Base-by-base conservation (phyloP, 2,888 invertebrate species). In the Lasius fuliginosus region DNA sequence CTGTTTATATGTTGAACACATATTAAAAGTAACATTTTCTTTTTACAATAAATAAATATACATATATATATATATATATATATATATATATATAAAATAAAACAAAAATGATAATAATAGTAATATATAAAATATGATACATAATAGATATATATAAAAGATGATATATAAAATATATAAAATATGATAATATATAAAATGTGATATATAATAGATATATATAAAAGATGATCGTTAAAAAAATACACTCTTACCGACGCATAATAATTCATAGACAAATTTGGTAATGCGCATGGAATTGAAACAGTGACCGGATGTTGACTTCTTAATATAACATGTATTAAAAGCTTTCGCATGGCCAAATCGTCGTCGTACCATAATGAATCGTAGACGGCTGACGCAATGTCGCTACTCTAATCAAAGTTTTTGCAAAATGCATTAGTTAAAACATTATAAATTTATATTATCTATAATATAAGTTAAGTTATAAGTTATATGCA, bases 201-300 rank as follows among this genome's bases (percentile, higher is more conserved):
- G 0, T 23, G 0, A 23, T 15, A 30, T 27, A 27, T 36, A 36
- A 36, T 36, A 36, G 0, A 58, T 23, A 62, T 33, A 9, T 15
- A 8, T 18, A 36, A 12, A 46, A 27, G 1, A 27, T 23, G 4
- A 40, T 27, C 15, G 3, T 33, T 62, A 33, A 15, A 62, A 3
- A 30, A 5, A 15, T 42, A 46, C 0, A 40, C 6, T 42, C 27
- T 79, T 84, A 89, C 92, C 40, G 74, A 53, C 9, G 89, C 85
- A 46, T 90, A 92, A 74, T 91, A 90, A 15, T 88, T 68, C 36
- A 92, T 74, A 1, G 91, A 89, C 15, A 92, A 85, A 33, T 36
- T 65, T 30, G 89, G 87, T 9, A 90, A 71, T 9, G 86, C 23
- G 3, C 87, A 75, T 8, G 36, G 75, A 12, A 90, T 49, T 2